phyloP scores from a whole-genome alignment of 1,140 invertebrate genomes.

The Pentalonia nigronervosa region DNA sequence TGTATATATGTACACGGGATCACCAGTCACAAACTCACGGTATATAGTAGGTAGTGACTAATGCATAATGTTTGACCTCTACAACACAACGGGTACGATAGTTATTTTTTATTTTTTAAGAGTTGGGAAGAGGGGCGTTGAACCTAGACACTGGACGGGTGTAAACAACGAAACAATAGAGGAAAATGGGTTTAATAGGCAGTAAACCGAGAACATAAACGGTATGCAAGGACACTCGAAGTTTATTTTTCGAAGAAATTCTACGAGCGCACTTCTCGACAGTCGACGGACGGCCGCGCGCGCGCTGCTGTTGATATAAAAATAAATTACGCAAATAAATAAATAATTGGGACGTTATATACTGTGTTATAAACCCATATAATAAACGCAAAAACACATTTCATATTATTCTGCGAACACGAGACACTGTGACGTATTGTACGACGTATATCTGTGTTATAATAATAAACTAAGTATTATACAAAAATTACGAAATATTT shows the following conservation, averaged over 20 bases:
- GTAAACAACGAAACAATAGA: slow-evolving; percentile 50
- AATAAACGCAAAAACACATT: neutral
- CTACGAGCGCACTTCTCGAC: neutral
- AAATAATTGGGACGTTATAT: neutral
- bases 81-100: neutral
- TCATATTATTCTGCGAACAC: neutral
- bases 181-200: slow-evolving; percentile 35
- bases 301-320: neutral
- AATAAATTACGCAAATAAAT: slow-evolving; percentile 22
- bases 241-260: slow-evolving; percentile 13
- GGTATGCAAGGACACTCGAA: slow-evolving; percentile 34
- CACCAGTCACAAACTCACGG: neutral
- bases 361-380: neutral
- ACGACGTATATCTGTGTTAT: too few species aligned
- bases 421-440: neutral
- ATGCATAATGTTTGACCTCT: slow-evolving; percentile 39
- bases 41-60: neutral
- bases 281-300: neutral
- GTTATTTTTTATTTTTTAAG: slow-evolving; percentile 19
- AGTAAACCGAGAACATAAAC: slow-evolving; percentile 37
- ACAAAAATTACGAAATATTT: neutral
- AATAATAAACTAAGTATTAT: neutral
- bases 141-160: slow-evolving; percentile 22
- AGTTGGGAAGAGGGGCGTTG: slow-evolving; percentile 32
- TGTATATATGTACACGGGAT: neutral